Conservation (phyloP, 2,888 invertebrate species). For the Drosophila stalkeri region DNA sequence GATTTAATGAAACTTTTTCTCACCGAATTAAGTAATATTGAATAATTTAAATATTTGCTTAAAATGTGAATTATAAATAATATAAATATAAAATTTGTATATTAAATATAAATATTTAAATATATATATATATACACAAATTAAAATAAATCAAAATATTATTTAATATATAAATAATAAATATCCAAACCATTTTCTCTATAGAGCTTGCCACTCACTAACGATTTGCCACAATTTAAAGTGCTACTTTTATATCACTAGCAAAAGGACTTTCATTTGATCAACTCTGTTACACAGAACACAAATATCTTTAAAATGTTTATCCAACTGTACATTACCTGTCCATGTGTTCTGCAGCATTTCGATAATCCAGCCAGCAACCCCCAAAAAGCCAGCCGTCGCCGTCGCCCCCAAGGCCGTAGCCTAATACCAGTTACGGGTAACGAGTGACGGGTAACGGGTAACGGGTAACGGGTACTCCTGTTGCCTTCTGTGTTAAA, state of each 20-base stretch:
- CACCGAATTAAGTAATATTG: too few relatives aligned
- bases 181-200: neutral
- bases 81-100: too few relatives aligned
- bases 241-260: too few relatives aligned
- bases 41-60: too few relatives aligned
- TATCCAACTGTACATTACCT: constrained; percentile 7
- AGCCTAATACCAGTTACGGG: constrained; percentile 10
- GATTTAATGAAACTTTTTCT: too few relatives aligned
- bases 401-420: constrained; percentile 21
- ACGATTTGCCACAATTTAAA: neutral
- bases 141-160: too few relatives aligned
- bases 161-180: neutral
- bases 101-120: too few relatives aligned
- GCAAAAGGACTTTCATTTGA: neutral
- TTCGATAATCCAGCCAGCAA: constrained; percentile 20
- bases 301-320: constrained; percentile 11
- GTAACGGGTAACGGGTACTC: neutral
- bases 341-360: neutral
- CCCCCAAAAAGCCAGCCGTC: constrained; percentile 6
- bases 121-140: too few relatives aligned
- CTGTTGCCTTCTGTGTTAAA: constrained; percentile 29
- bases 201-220: neutral
- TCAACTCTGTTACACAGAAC: neutral
- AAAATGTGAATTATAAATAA: too few relatives aligned
- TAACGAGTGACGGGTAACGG: neutral